Conservation (phyloP, 1,140 invertebrate species). For the Hylaeus volcanicus region DNA sequence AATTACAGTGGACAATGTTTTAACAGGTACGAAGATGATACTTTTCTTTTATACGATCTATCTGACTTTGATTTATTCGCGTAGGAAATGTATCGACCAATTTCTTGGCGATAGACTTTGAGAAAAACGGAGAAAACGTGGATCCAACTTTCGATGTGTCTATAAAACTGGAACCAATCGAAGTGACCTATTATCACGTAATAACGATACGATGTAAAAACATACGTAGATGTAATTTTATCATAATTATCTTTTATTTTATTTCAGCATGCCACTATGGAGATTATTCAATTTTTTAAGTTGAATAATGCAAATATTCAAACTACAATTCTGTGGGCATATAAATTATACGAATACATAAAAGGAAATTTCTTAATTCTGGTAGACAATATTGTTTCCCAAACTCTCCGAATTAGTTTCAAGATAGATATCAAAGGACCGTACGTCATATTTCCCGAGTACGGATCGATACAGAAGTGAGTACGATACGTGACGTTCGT, state of each 20-base stretch:
- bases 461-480: conserved; percentile 88
- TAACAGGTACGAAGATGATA: conserved; percentile 79
- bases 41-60: background rate
- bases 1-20: conserved; percentile 85
- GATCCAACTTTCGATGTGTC: conserved; percentile 87
- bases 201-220: conserved; percentile 33
- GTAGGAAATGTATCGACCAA: conserved; percentile 84
- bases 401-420: conserved; percentile 86
- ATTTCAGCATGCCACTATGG: conserved; percentile 87
- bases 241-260: conserved; percentile 31
- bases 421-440: conserved; percentile 90
- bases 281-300: conserved; percentile 88
- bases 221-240: conserved; percentile 5
- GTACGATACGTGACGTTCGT: conserved; percentile 56
- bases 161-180: conserved; percentile 87
- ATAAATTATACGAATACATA: conserved; percentile 65
- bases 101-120: conserved; percentile 88
- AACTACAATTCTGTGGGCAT: conserved; percentile 67
- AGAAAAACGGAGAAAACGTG: conserved; percentile 86
- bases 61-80: conserved; percentile 56
- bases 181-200: conserved; percentile 91
- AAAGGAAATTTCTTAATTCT: conserved; percentile 64
- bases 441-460: conserved; percentile 89
- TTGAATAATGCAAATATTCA: conserved; percentile 74
- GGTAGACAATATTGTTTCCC: conserved; percentile 73